Base-by-base conservation (phyloP, 92 coral and sea anemone species). In the Epizoanthus stellaris region DNA sequence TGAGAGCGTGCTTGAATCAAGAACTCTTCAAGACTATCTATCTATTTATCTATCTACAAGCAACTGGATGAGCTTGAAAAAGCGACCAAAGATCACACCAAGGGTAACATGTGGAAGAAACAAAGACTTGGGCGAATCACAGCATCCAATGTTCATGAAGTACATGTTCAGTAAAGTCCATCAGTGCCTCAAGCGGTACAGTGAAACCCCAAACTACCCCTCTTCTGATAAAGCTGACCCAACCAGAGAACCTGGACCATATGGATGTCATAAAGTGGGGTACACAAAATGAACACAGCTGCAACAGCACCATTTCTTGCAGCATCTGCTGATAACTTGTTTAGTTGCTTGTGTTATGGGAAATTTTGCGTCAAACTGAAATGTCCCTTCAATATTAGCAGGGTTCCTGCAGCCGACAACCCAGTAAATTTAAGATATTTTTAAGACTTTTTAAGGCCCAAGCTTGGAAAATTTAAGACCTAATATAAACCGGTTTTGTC, bases 271-370 rank as follows among this genome's bases (percentile, higher is more conserved):
- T 76, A 59, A 15, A 76, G 42, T 76, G 68, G 82, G 82, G 69
- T 39, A 76, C 16, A 39, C 17, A 59, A 58, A 76, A 76, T 60
- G 82, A 76, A 60, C 49, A 16, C 19, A 16, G 49, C 36, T 60
- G 69, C 34, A 76, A 59, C 82, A 13, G 82, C 69, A 59, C 82
- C 82, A 61, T 87, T 82, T 47, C 77, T 86, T n/a, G 89, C 84
- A 20, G 85, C 89, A 3, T 49, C 89, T 1, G 77, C 89, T 21
- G 88, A 76, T 65, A 75, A 64, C 42, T 76, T 85, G 34, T 85
- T 85, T 25, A 85, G 16, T 45, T 85, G 88, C 73, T 57, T 17
- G 39, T 85, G 88, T 43, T 62, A 43, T 61, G 60, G 80, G 8
- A 42, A 52, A 10, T n/a, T 17, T 16, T 73, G 72, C 61, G 87